These are phyloP conservation scores for Rhamphomyia laevipes DNA, from an alignment of 2,888 invertebrate genomes.

Conservation along the genomic window DNA sequence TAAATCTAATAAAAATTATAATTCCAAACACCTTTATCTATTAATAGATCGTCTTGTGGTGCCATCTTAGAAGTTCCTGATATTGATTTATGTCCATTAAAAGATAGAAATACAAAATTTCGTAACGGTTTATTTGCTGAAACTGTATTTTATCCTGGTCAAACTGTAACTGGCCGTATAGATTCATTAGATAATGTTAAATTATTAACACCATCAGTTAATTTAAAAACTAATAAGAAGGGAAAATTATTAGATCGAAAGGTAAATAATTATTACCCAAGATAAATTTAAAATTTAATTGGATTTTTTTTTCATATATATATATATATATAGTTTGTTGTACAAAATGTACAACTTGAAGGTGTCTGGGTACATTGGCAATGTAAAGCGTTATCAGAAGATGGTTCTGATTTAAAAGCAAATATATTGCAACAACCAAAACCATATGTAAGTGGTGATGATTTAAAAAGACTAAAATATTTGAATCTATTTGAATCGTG, in stretches of 20 bases:
- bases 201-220: slow-evolving; percentile 68
- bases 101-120: slow-evolving; percentile 58
- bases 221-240: slow-evolving; percentile 52
- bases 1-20: not conserved
- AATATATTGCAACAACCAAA: slow-evolving; percentile 52
- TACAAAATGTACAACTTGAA: slow-evolving; percentile 70
- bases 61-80: slow-evolving; percentile 40
- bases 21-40: not conserved
- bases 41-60: slow-evolving; percentile 35
- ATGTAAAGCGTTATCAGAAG: slow-evolving; percentile 55
- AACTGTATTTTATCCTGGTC: slow-evolving; percentile 57
- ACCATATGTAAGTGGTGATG: slow-evolving; percentile 56
- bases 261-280: slow-evolving; percentile 25
- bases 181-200: slow-evolving; percentile 65
- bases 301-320: not conserved
- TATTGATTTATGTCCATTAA: slow-evolving; percentile 55
- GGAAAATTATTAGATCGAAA: slow-evolving; percentile 47
- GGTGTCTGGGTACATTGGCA: slow-evolving; percentile 82
- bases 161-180: slow-evolving; percentile 60
- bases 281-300: not conserved
- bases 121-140: slow-evolving; percentile 40
- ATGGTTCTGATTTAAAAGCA: slow-evolving; percentile 36
- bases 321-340: slow-evolving; percentile 48
- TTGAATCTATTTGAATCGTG: slow-evolving; percentile 79
- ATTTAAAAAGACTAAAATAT: slow-evolving; percentile 68